Conservation (phyloP, 1,140 invertebrate genomes). For the Cryptotermes secundus region DNA sequence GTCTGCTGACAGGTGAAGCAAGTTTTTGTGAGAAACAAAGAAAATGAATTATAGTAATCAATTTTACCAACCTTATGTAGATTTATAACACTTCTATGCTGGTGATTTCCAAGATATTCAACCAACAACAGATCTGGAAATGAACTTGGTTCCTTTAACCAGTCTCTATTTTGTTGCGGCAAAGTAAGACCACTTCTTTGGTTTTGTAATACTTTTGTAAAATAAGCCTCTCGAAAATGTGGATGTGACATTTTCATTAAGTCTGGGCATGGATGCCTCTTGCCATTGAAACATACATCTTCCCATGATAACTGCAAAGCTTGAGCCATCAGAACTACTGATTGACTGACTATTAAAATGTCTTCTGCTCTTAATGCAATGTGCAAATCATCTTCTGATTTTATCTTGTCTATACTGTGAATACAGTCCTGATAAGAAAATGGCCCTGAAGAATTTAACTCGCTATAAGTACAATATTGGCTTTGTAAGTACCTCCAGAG, state of each 20-base stretch:
- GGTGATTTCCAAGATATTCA: not conserved
- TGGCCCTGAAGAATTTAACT: not conserved
- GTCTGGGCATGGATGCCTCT: not conserved
- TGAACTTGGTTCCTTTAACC: not conserved
- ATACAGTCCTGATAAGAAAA: not conserved
- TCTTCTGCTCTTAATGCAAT: not conserved
- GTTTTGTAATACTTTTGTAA: constrained; percentile 10
- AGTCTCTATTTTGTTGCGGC: not conserved
- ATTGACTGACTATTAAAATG: not conserved
- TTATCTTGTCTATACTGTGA: not conserved
- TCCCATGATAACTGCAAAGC: not conserved
- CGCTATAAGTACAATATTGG: not conserved
- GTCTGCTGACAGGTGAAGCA: no score
- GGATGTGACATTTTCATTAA: not conserved
- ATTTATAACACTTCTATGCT: not conserved
- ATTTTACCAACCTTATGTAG: not conserved
- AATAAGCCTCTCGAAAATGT: not conserved
- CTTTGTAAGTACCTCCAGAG: not conserved
- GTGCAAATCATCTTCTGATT: not conserved
- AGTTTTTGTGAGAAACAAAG: no score
- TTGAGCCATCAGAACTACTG: not conserved
- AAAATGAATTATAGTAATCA: no score
- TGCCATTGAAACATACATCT: not conserved
- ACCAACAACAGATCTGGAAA: not conserved
- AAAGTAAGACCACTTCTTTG: constrained; percentile 1